Percentiles rank a stretch among this genome's conserved stretches.
These are phyloP conservation scores for Hucho hucho DNA, from an alignment of 2,113 vertebrate genomes.

Conservation along the genomic window DNA sequence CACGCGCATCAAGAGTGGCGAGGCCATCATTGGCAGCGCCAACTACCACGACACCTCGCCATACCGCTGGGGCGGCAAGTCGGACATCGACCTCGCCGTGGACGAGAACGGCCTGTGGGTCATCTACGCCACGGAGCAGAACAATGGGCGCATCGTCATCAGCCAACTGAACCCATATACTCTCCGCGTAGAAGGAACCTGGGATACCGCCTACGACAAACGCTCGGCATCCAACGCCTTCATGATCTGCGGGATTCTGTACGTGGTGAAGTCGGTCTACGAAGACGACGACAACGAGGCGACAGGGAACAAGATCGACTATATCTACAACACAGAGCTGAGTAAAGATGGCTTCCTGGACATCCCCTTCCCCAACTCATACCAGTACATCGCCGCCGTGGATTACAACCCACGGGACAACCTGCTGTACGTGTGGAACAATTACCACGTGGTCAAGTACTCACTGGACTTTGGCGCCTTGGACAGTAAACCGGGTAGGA, in stretches of 20 bases:
- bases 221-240: slow-evolving; percentile 98
- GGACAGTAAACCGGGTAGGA: slow-evolving; percentile 89
- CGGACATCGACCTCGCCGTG: slow-evolving; percentile 95
- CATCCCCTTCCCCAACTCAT: slow-evolving; percentile 96
- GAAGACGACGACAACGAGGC: slow-evolving; percentile 98
- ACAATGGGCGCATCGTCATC: slow-evolving; percentile 96
- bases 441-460: slow-evolving; percentile 97
- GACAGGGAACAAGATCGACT: slow-evolving; percentile 98
- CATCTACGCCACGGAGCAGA: slow-evolving; percentile 98
- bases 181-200: slow-evolving; percentile 91
- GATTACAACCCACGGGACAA: slow-evolving; percentile 99
- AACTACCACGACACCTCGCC: slow-evolving; percentile 99
- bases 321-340: slow-evolving; percentile 97
- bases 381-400: slow-evolving; percentile 98
- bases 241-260: slow-evolving; percentile 98
- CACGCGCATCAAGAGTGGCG: slow-evolving; percentile 96
- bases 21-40: slow-evolving; percentile 95
- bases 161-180: slow-evolving; percentile 98
- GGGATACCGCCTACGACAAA: slow-evolving; percentile 98
- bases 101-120: slow-evolving; percentile 99
- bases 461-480: slow-evolving; percentile 92
- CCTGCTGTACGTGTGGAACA: slow-evolving; percentile 98
- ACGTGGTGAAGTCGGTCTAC: slow-evolving; percentile 95
- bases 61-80: slow-evolving; percentile 98
- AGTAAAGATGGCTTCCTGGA: slow-evolving; percentile 93